Base-by-base conservation (phyloP, 1,140 invertebrate genomes). In the Procambarus clarkii region DNA sequence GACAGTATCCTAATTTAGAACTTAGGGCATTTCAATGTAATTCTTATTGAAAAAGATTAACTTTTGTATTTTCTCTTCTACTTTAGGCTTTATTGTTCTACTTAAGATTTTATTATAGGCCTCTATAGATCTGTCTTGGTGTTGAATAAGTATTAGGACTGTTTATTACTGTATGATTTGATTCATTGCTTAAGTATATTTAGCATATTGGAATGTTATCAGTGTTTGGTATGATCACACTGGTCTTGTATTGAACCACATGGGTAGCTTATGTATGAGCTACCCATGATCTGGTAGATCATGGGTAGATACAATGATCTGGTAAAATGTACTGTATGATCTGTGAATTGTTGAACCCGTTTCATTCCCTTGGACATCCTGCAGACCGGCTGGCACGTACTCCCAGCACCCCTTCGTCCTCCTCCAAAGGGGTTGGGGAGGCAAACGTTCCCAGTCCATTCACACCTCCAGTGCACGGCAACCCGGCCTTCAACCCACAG, bases 401-500 rank as follows among this genome's bases (percentile, higher is more conserved):
- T 64, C 76, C 81, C 15, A 81, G 46, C 58, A 82, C 87, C 64
- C 87, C 87, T 11, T 69, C 87, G 3, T 88, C 86, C 34, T 81
- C 87, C 18, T 48, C 81, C 4, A 91, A 91, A 48, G 82, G 82
- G 8, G 89, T 91, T 2, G 96, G 96, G 94, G 92, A 94, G 0
- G 94, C 94, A 94, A 93, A 95, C 54, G 95, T 95, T 92, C 94
- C 95, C 92, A 97, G 96, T 94, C 98, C 98, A 64, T 99, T 99
- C 94, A 95, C 98, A 64, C 96, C 97, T 93, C 97, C 97, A 81
- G 96, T 97, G 87, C 98, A 98, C 96, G 98, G 98, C 44, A 98
- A 99, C 95, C 97, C 98, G 69, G 97, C 97, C 92, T 99, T 99
- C 95, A 97, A 97, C 93, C 98, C 98, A 34, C 98, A 98, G 93